Base-by-base conservation (phyloP, 2,113 vertebrate genomes). In the Picathartes gymnocephalus region DNA sequence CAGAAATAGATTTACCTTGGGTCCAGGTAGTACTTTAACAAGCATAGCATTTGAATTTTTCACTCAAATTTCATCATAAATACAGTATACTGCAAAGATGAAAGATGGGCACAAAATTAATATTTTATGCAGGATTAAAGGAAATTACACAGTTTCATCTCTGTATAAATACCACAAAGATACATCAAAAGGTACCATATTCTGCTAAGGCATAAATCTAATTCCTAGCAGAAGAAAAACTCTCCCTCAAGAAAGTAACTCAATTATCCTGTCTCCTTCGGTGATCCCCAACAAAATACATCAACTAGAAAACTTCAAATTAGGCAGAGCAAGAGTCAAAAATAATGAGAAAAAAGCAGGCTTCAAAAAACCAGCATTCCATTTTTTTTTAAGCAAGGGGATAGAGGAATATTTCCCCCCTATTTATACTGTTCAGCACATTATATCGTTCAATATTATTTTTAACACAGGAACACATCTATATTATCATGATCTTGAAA, bases 121-220 rank as follows among this genome's bases (percentile, higher is more conserved):
- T 92, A 86, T 89, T 88, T 95, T 89, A 91, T 87, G 47, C 22
- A 9, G 60, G 58, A 94, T 91, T 96, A 94, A 93, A 77, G 64
- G 79, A 92, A 96, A 88, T 95, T 89, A 86, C 61, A 95, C 35
- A 53, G 78, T 86, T 84, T 71, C 57, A 65, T 87, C 61, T 77
- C 70, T 64, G 50, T 74, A 68, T 4, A 7, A 87, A 53, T 66
- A 33, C 30, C 44, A 81, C 72, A 91, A 91, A 81, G 39, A 86
- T 78, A 81, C 35, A 93, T 84, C 65, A 94, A 92, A 96, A 81
- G 54, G 68, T 84, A 61, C 48, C 54, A 79, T 79, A 71, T 76
- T 56, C 57, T 72, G 40, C 40, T 68, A 91, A 85, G 28, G 40
- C 40, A 79, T 47, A 92, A 85, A 64, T 71, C 40, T 81, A 78